Conservation (phyloP, 1,140 invertebrate genomes). For the Drosophila sp. region DNA sequence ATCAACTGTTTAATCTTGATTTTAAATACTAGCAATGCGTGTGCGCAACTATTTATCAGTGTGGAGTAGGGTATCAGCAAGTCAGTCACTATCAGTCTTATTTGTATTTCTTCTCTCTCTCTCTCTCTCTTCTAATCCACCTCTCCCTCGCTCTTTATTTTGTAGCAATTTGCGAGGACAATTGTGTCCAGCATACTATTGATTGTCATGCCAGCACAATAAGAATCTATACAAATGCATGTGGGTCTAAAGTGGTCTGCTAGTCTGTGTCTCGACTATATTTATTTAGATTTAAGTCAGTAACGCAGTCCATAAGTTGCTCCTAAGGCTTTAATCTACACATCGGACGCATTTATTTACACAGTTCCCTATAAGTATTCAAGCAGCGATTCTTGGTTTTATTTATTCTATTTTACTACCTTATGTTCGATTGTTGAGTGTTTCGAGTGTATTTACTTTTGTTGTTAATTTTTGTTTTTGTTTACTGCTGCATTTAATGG, state of each 20-base stretch:
- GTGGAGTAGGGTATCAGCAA: background rate
- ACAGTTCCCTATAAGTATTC: conserved; percentile 6
- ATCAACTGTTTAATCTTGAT: too few species aligned
- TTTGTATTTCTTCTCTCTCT: conserved; percentile 18
- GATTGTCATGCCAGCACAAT: conserved; percentile 65
- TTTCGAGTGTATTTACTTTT: conserved; percentile 36
- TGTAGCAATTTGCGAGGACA: conserved; percentile 24
- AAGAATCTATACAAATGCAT: conserved; percentile 63
- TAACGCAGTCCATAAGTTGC: conserved; percentile 19
- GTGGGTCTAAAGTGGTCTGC: conserved; percentile 38
- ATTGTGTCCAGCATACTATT: conserved; percentile 39
- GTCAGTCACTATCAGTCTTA: background rate
- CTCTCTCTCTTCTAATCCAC: background rate
- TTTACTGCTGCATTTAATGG: conserved; percentile 71
- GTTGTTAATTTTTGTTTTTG: conserved; percentile 25
- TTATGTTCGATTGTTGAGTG: conserved; percentile 37
- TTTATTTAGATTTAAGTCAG: conserved; percentile 44
- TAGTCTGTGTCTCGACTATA: conserved; percentile 35
- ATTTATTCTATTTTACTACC: conserved; percentile 44
- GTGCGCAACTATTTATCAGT: too few species aligned
- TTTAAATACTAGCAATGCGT: too few species aligned
- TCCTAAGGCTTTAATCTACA: conserved; percentile 60
- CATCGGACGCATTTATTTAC: conserved; percentile 52
- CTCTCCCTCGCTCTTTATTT: background rate
- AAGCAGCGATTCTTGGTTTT: background rate